Conservation (phyloP, 2,797 vertebrate genomes). For the Aphelocoma californica region DNA sequence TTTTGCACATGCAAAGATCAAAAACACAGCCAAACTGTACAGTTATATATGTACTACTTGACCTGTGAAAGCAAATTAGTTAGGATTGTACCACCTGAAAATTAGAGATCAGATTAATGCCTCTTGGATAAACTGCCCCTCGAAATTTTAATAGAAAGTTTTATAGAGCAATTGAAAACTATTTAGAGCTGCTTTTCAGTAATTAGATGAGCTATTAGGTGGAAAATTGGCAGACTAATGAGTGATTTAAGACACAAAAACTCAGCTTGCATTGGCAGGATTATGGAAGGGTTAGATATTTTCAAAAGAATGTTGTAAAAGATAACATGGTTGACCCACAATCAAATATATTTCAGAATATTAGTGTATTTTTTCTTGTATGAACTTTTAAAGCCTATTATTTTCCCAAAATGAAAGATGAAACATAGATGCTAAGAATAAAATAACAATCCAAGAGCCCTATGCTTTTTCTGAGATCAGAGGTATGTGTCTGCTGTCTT, state of each 20-base stretch:
- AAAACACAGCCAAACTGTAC: neutral
- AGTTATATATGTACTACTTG: neutral
- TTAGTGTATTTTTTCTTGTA: neutral
- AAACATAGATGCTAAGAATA: neutral
- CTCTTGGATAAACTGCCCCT: slow-evolving; percentile 1
- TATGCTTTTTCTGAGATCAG: neutral
- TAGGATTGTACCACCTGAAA: neutral
- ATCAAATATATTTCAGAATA: neutral
- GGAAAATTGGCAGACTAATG: slow-evolving; percentile 46
- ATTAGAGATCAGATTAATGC: slow-evolving; percentile 1
- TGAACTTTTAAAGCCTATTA: neutral
- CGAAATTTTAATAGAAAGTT: neutral
- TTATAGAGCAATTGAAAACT: slow-evolving; percentile 29
- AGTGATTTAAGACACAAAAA: slow-evolving; percentile 15
- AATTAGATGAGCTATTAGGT: slow-evolving; percentile 59
- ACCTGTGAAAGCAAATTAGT: neutral
- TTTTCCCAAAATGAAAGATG: neutral
- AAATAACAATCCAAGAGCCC: neutral
- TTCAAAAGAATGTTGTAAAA: slow-evolving; percentile 25
- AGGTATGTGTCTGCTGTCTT: neutral
- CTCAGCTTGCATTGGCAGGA: slow-evolving; percentile 1
- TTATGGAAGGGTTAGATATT: slow-evolving; percentile 12
- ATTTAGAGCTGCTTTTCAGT: slow-evolving; percentile 23
- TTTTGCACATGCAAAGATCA: neutral
- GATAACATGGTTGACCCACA: neutral